Evolutionary conservation across 1,140 invertebrate species (phyloP).

Genomic region (Phortica variegata): DNA sequence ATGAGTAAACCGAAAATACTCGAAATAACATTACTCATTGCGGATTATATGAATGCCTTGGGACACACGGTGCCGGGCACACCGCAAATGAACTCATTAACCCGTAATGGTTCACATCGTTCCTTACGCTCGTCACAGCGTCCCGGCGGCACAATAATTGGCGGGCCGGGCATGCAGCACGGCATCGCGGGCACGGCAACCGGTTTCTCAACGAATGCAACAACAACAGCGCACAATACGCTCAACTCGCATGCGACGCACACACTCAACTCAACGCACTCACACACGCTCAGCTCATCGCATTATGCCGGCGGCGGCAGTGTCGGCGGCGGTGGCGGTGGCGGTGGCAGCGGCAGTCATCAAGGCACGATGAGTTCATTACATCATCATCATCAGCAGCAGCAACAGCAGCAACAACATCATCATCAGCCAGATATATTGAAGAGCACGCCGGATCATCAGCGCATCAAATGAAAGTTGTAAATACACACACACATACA

Average conservation of each 20-base stretch:
- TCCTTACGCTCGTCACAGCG: constrained; percentile 58
- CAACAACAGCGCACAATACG: constrained; percentile 60
- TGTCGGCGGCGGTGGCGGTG: constrained; percentile 14
- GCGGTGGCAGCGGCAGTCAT: constrained; percentile 34
- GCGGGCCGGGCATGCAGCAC: constrained; percentile 15
- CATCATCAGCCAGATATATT: constrained; percentile 72
- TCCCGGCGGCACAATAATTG: constrained; percentile 22
- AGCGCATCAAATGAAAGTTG: constrained; percentile 51
- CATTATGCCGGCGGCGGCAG: constrained; percentile 49
- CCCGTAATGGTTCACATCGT: constrained; percentile 72
- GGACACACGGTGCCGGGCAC: constrained; percentile 73
- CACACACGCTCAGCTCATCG: constrained; percentile 57
- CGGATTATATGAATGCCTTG: constrained; percentile 93
- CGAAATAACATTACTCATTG: constrained; percentile 88
- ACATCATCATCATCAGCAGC: constrained; percentile 21
- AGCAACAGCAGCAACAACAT: constrained; percentile 23
- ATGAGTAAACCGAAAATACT: constrained; percentile 84
- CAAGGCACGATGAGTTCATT: constrained; percentile 57
- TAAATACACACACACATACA: constrained; percentile 4
- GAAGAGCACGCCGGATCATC: constrained; percentile 81
- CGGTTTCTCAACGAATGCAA: constrained; percentile 55
- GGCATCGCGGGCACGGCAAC: constrained; percentile 23
- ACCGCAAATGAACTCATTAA: constrained; percentile 77
- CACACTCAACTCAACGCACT: constrained; percentile 58
- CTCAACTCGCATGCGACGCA: constrained; percentile 60